Conservation (phyloP, 2,888 invertebrate species). For the Bhutanitis thaidina region DNA sequence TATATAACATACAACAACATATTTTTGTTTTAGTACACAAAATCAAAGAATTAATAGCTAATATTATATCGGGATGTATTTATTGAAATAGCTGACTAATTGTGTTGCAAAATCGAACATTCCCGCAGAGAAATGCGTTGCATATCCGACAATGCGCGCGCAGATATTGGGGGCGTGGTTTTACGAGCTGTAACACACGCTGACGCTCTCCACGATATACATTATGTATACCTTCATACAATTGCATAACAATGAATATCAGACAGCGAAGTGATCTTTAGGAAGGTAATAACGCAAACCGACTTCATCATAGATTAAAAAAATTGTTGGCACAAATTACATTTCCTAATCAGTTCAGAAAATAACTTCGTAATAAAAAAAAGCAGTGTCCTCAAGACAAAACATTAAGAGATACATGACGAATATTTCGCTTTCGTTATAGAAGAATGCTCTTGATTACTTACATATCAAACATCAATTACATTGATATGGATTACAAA, state of each 20-base stretch:
- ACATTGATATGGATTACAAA: too few relatives aligned
- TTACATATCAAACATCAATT: too few relatives aligned
- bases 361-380: neutral
- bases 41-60: too few relatives aligned
- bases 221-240: conserved; percentile 6
- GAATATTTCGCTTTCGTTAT: neutral
- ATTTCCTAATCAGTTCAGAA: neutral
- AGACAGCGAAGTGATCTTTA: conserved; percentile 4
- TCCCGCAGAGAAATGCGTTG: neutral
- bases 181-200: conserved; percentile 2
- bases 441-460: neutral
- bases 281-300: neutral
- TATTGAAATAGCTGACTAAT: neutral
- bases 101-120: conserved; percentile 15
- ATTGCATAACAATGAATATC: conserved; percentile 10
- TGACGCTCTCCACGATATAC: neutral
- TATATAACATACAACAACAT: too few relatives aligned
- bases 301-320: neutral
- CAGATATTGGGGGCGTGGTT: conserved; percentile 16
- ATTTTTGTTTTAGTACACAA: too few relatives aligned
- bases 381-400: neutral
- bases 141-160: conserved; percentile 12
- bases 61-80: neutral
- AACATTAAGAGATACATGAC: neutral
- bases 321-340: neutral